Base-by-base conservation (phyloP, 1,140 invertebrate genomes). In the Anthonomus grandis region DNA sequence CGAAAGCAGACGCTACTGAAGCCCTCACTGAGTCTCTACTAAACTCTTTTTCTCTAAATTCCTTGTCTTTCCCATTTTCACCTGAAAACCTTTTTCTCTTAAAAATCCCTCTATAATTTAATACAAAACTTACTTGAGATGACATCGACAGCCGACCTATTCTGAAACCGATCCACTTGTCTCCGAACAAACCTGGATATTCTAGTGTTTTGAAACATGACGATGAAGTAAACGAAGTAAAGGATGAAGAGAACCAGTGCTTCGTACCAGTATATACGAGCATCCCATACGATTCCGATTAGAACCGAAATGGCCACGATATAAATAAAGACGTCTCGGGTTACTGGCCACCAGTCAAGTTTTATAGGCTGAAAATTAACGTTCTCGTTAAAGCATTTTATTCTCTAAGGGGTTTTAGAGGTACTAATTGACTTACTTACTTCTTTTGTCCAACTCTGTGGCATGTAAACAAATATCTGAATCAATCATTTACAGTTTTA, bases 261-360 rank as follows among this genome's bases (percentile, higher is more conserved):
- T 69, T 93, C 91, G 61, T 84, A 86, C 86, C 91, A 93, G 37
- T 80, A 82, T 3, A 97, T 83, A 41, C 76, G 67, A 24, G 84
- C 85, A 68, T 95, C 92, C 80, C 86, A 87, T 47, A 93, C 86
- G 17, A 95, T 81, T 0, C 81, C 63, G 1, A 93, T 82, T 27
- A 97, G 71, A 3, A 86, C 78, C 2, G 79, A 74, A 0, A 95
- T 84, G 17, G 91, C 87, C 5, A 91, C 67, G 5, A 85, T 80
- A 66, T 95, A 96, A 50, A 92, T 87, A 8, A 86, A 66, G 52
- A 87, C 89, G 68, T 96, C 93, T 61, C 94, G 77, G 0, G 89
- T 84, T 17, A 96, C 81, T 2, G 93, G 91, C 79, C 85, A 87
- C 79, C 85, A 86, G 65, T 93, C 86, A 19, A 95, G 76, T 62